phyloP scores from a whole-genome alignment of 1,140 invertebrate species.

The Lucilia sericata region DNA sequence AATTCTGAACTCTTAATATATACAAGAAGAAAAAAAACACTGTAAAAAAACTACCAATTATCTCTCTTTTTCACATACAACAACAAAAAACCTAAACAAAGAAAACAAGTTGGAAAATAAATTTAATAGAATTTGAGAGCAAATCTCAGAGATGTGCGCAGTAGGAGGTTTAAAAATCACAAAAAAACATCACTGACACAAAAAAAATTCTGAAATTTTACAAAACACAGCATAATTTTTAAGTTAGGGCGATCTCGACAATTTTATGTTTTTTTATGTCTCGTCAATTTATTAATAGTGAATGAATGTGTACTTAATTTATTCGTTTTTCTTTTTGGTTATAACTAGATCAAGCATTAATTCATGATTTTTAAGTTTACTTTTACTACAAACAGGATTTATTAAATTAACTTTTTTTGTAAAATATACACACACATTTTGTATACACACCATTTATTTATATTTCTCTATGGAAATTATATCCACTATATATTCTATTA shows the following conservation, averaged over 20 bases:
- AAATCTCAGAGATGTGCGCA: not conserved
- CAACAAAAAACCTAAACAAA: not conserved
- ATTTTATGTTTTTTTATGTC: not conserved
- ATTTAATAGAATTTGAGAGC: constrained; percentile 8
- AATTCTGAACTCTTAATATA: not conserved
- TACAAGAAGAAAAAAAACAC: not conserved
- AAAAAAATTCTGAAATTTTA: not conserved
- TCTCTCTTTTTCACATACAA: not conserved
- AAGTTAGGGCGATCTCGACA: not conserved
- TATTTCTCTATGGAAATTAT: no score
- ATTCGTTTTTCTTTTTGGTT: no score
- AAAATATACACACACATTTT: no score
- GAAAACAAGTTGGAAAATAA: constrained; percentile 12
- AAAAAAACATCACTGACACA: constrained; percentile 3
- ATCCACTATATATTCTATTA: no score
- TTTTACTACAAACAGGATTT: no score
- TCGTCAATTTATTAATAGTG: no score
- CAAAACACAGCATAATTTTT: constrained; percentile 13
- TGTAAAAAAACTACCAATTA: not conserved
- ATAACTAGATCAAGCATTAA: no score
- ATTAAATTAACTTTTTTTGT: no score
- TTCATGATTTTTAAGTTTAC: no score
- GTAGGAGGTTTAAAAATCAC: not conserved
- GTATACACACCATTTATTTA: no score
- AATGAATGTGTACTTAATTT: no score